Evolutionary conservation across 2,888 invertebrate species (phyloP), one percentile per base, ranked within the genome.

Genomic region (Dasysyrphus albostriatus): DNA sequence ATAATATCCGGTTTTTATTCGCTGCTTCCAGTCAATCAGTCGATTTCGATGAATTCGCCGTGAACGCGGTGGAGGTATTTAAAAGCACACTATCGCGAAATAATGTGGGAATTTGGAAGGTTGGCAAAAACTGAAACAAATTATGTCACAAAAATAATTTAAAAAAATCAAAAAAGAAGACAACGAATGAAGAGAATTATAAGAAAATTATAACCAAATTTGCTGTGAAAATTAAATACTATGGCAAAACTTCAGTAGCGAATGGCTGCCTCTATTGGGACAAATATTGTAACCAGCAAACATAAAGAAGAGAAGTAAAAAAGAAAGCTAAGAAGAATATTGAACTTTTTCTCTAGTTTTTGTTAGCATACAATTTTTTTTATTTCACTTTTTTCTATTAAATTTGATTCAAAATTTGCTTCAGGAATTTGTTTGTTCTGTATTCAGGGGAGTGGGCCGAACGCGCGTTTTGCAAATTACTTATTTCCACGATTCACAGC

Each of bases 1-100:
- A 82, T 73, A 32, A 44, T 85, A 77, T 85, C 85, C 85, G 85
- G 82, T 85, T 82, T 67, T 63, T 49, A n/a, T 67, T 49, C 49
- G 56, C 70, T 65, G 65, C 70, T 70, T 76, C 63, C 47, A 76
- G 65, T 44, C 47, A 49, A 49, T 47, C 32, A 61, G 29, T 67
- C 47, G 58, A 67, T 67, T 32, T 67, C 49, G 65, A 49, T 67
- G 65, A 67, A 67, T 69, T 69, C 69, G 54, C 69, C 69, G 69
- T 54, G 34, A 67, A 61, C 49, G 58, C 16, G 70, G 51, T 72
- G 44, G 14, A 51, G 59, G 34, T 61, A 69, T 44, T 47, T 10
- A 67, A 61, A 58, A 72, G 56, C 82, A 76, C 77, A 76, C 70
- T 47, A 24, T 49, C 59, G 69, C 80, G 82, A 65, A 81, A 76